These are phyloP conservation scores for Geodia barretti DNA, from an alignment of 37 sponge, comb jelly and placozoan genomes.

Conservation along the genomic window DNA sequence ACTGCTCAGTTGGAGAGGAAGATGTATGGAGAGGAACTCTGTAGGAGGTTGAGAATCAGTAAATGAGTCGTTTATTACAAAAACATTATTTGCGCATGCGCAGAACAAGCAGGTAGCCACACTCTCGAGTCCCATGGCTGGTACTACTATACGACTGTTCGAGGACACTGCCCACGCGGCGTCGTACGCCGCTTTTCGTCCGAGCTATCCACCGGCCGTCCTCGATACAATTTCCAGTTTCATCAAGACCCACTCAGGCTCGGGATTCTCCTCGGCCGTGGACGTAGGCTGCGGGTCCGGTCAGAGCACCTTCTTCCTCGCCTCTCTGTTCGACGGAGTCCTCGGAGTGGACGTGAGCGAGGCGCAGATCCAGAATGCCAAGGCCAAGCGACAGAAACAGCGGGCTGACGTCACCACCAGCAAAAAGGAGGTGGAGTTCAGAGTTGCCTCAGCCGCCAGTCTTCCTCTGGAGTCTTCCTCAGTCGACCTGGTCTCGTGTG, in stretches of 20 bases:
- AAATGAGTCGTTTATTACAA: too few species aligned
- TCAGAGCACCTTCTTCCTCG: slow-evolving; percentile 61
- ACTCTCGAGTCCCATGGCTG: background rate
- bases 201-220: slow-evolving; percentile 45
- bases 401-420: background rate
- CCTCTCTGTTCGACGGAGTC: slow-evolving; percentile 22
- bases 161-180: slow-evolving; percentile 43
- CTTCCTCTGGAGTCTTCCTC: slow-evolving; percentile 15
- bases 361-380: slow-evolving; percentile 68
- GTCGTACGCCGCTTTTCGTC: slow-evolving; percentile 48
- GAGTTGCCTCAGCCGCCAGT: slow-evolving; percentile 37
- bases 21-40: slow-evolving; percentile 68
- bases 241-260: slow-evolving; percentile 26
- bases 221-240: slow-evolving; percentile 44
- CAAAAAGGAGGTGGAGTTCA: slow-evolving; percentile 40
- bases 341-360: slow-evolving; percentile 75
- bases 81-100: too few species aligned
- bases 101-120: too few species aligned
- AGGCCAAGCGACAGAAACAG: background rate
- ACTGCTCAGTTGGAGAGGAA: slow-evolving; percentile 65
- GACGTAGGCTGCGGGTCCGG: slow-evolving; percentile 88
- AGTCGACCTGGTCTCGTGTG: slow-evolving; percentile 72
- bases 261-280: slow-evolving; percentile 24
- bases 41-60: slow-evolving; percentile 46
- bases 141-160: slow-evolving; percentile 29